A percentile compares a stretch with the other conserved stretches of the same genome.
phyloP scores from a whole-genome alignment of 2,113 vertebrate species.

The Vombatus ursinus region DNA sequence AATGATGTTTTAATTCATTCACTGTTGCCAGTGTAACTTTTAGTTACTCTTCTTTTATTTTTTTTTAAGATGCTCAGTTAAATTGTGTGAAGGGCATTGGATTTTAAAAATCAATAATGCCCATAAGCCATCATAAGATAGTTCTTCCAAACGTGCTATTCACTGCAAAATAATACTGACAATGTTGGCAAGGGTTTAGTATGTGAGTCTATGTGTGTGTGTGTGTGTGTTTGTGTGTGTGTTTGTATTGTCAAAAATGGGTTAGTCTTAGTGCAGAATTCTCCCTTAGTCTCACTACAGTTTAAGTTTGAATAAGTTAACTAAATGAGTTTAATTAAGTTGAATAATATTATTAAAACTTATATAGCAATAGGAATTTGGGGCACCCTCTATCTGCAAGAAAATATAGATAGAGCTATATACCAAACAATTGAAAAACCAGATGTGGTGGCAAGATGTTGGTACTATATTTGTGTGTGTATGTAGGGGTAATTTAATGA shows the following conservation, averaged over 20 bases:
- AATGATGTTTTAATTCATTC: slow-evolving; percentile 48
- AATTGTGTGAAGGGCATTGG: slow-evolving; percentile 1
- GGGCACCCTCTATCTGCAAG: neutral
- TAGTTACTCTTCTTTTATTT: slow-evolving; percentile 34
- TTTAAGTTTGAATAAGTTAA: neutral
- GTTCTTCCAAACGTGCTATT: neutral
- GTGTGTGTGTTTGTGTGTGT: neutral
- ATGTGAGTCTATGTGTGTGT: neutral
- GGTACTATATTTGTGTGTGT: neutral
- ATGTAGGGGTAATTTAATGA: neutral
- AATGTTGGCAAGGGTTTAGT: neutral
- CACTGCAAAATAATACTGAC: slow-evolving; percentile 5
- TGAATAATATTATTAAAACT: neutral
- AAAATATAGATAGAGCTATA: neutral
- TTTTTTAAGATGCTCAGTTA: slow-evolving; percentile 1
- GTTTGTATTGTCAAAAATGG: neutral
- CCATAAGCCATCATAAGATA: slow-evolving; percentile 16
- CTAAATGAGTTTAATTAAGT: neutral
- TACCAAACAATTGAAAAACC: slow-evolving; percentile 33
- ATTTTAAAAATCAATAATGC: slow-evolving; percentile 68
- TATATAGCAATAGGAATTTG: neutral
- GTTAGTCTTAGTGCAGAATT: neutral
- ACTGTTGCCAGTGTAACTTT: slow-evolving; percentile 42
- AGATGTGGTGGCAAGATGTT: neutral
- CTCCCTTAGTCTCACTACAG: neutral